Evolutionary conservation across 2,797 vertebrate genomes (phyloP), one percentile per base, ranked within the genome.

Genomic region (Macroramphosus scolopax): DNA sequence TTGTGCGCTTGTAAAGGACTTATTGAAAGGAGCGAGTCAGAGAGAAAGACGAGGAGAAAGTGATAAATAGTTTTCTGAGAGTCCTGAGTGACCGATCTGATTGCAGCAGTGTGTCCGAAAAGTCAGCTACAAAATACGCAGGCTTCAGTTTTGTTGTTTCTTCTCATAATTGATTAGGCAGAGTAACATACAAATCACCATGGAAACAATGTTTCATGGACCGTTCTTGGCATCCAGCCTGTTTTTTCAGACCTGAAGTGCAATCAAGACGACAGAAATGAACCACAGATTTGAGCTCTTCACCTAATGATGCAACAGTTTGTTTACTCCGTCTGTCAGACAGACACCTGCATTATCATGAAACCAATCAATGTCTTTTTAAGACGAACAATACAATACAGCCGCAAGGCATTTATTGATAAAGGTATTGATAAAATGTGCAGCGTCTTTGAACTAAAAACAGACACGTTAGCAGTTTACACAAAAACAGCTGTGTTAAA

Each of bases 1-100:
- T 42, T 77, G 74, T 76, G 80, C 72, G 75, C 63, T 59, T 75
- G 70, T 75, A 73, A 85, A 84, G 78, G 77, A 70, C 69, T 60
- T 25, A 22, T 36, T 82, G 69, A 84, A 78, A 76, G 53, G 41
- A 51, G 48, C 39, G 43, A 38, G 37, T n/a, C n/a, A n/a, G n/a
- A n/a, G n/a, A n/a, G n/a, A n/a, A n/a, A n/a, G n/a, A 53, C 58
- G 35, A 12, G 58, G 53, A 75, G 62, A 77, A 42, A 63, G 67
- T 60, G 75, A 76, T 79, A 60, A 75, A 81, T 69, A 52, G 44
- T 49, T 69, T 57, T 73, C 58, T 44, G 57, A 78, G 50, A 65
- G 72, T 56, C 42, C 34, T 38, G 62, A 55, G 69, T 13, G 7
- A 57, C 11, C 48, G 76, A 75, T 81, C 68, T 67, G 59, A 77